These are phyloP conservation scores for Anhinga anhinga DNA, from an alignment of 2,113 vertebrate genomes.

Conservation along the genomic window DNA sequence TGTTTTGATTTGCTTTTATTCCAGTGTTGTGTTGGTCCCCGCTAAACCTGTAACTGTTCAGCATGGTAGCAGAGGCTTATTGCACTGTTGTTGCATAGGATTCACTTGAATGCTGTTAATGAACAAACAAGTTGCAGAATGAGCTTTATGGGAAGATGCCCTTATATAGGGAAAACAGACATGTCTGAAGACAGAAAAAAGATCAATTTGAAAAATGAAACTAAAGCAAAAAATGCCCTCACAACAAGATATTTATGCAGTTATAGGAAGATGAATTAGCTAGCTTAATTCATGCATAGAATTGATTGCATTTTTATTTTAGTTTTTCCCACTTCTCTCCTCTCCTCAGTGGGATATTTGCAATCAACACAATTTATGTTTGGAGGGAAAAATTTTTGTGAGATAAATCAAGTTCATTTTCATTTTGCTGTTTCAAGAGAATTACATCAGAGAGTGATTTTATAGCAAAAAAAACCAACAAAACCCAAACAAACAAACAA, in stretches of 20 bases:
- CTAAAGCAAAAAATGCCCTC: neutral
- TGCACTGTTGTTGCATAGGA: accelerated
- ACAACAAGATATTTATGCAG: neutral
- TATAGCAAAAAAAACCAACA: neutral
- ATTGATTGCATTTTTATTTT: neutral
- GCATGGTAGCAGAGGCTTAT: neutral
- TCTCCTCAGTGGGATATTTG: neutral
- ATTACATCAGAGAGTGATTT: neutral
- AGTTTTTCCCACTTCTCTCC: neutral
- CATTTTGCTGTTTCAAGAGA: neutral
- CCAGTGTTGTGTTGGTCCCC: neutral
- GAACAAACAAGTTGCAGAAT: neutral
- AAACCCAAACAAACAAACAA: neutral
- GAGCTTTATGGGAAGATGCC: neutral
- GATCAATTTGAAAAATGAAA: neutral
- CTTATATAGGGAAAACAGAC: neutral
- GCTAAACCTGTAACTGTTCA: neutral
- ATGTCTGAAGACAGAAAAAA: neutral
- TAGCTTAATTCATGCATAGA: neutral
- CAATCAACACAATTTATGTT: neutral
- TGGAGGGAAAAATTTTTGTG: neutral
- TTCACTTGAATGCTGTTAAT: neutral
- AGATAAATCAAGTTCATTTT: neutral
- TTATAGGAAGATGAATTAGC: neutral
- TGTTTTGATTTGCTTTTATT: neutral